phyloP scores from a whole-genome alignment of 2,888 invertebrate species.

The Calliphora vomitoria region DNA sequence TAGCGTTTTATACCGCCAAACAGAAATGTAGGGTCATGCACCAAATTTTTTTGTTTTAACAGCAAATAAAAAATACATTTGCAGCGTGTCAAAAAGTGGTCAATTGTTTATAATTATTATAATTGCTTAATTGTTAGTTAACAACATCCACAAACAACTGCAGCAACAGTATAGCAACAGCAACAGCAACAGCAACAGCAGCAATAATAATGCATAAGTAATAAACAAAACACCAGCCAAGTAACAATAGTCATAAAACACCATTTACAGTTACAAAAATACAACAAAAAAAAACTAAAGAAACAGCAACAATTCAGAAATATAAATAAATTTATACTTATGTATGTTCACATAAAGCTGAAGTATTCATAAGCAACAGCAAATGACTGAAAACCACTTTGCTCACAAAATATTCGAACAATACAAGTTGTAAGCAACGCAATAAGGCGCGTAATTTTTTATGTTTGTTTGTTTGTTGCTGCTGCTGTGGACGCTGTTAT shows the following conservation, averaged over 20 bases:
- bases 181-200: constrained; percentile 10
- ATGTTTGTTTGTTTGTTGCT: constrained; percentile 10
- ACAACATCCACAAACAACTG: constrained; percentile 65
- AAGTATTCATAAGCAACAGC: constrained; percentile 13
- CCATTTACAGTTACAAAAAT: constrained; percentile 49
- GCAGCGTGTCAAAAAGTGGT: constrained; percentile 75
- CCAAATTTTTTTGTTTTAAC: neutral
- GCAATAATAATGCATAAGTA: constrained; percentile 44
- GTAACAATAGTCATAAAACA: constrained; percentile 60
- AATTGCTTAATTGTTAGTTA: constrained; percentile 77
- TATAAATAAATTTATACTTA: constrained; percentile 14
- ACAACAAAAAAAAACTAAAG: constrained; percentile 6
- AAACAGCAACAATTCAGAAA: constrained; percentile 7
- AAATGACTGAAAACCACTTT: constrained; percentile 47
- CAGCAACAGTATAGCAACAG: constrained; percentile 27
- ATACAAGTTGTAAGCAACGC: constrained; percentile 52
- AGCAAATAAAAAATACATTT: constrained; percentile 66
- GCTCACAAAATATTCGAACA: constrained; percentile 44
- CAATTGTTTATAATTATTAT: constrained; percentile 75
- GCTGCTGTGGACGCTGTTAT: neutral
- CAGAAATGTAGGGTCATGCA: constrained; percentile 14
- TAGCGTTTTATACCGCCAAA: neutral
- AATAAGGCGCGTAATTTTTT: constrained; percentile 68
- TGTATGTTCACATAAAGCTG: neutral
- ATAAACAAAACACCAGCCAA: constrained; percentile 48